These are phyloP conservation scores for Sturnus vulgaris DNA, from an alignment of 2,113 vertebrate species.

Conservation along the genomic window DNA sequence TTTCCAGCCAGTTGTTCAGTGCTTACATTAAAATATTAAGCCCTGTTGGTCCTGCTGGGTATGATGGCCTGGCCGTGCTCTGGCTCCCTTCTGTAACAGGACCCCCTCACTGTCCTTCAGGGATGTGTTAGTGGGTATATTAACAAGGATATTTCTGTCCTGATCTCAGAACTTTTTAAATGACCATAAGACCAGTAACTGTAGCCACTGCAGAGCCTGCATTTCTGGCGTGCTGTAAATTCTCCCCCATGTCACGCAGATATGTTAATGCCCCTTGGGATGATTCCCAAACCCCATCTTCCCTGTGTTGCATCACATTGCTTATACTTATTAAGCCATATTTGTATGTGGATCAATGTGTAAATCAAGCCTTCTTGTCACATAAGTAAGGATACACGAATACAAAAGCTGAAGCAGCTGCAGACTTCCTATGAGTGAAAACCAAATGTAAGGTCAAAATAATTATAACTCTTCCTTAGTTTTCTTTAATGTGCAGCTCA, in stretches of 20 bases:
- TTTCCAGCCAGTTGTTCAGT: slow-evolving; percentile 69
- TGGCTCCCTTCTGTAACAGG: neutral
- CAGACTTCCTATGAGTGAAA: neutral
- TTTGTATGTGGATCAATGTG: neutral
- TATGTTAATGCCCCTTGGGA: neutral
- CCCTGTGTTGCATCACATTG: slow-evolving; percentile 26
- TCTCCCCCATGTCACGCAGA: neutral
- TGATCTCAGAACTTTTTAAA: slow-evolving; percentile 22
- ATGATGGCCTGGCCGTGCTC: neutral
- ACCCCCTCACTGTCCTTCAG: slow-evolving; percentile 28
- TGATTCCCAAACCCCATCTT: neutral
- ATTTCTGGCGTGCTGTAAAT: neutral
- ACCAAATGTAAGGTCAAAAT: neutral
- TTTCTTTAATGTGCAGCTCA: neutral
- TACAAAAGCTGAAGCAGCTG: slow-evolving; percentile 27
- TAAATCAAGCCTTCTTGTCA: slow-evolving; percentile 24
- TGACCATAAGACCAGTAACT: neutral
- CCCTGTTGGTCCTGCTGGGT: neutral
- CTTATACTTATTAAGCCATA: slow-evolving; percentile 8
- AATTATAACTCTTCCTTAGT: neutral
- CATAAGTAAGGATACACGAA: neutral
- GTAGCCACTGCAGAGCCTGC: neutral
- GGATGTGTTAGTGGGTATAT: neutral
- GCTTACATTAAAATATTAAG: slow-evolving; percentile 61
- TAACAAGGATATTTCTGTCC: slow-evolving; percentile 51